phyloP scores from a whole-genome alignment of 92 coral and sea anemone species.

The Montipora capitata region DNA sequence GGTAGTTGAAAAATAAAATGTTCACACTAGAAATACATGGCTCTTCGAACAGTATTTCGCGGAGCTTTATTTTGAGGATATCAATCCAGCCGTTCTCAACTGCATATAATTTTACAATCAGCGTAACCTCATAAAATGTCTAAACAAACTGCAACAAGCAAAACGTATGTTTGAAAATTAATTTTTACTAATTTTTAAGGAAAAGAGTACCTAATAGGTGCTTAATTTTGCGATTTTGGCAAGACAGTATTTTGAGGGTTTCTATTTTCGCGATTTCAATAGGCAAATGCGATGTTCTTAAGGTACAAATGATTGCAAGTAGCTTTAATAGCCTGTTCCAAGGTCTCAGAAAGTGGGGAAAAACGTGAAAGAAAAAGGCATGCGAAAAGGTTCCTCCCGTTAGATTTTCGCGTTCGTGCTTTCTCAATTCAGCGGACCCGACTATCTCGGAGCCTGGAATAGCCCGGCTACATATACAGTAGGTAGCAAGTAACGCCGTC shows the following conservation, averaged over 20 bases:
- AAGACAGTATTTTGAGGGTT: not conserved
- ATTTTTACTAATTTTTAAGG: no score
- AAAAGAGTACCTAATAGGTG: not conserved
- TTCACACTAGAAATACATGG: slow-evolving; percentile 4
- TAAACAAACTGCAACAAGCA: no score
- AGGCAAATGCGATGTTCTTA: not conserved
- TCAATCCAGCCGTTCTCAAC: slow-evolving; percentile 7
- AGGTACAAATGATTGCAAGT: no score
- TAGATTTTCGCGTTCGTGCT: not conserved
- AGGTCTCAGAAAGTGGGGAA: no score
- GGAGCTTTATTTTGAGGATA: not conserved
- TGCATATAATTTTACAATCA: not conserved
- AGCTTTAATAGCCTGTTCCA: no score
- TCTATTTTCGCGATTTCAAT: not conserved
- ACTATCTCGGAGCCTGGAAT: not conserved
- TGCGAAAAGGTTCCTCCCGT: slow-evolving; percentile 12
- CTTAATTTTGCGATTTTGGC: slow-evolving; percentile 9
- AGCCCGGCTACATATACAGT: not conserved
- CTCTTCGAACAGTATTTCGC: slow-evolving; percentile 2
- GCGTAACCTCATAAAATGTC: not conserved
- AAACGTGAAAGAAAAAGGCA: slow-evolving; percentile 2
- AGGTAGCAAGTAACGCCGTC: slow-evolving; percentile 5
- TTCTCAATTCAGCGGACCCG: slow-evolving; percentile 1
- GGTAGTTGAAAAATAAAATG: slow-evolving; percentile 6
- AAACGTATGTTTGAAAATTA: no score